These are phyloP conservation scores for Tachysurus vachellii DNA, from an alignment of 2,113 vertebrate species.

Conservation along the genomic window DNA sequence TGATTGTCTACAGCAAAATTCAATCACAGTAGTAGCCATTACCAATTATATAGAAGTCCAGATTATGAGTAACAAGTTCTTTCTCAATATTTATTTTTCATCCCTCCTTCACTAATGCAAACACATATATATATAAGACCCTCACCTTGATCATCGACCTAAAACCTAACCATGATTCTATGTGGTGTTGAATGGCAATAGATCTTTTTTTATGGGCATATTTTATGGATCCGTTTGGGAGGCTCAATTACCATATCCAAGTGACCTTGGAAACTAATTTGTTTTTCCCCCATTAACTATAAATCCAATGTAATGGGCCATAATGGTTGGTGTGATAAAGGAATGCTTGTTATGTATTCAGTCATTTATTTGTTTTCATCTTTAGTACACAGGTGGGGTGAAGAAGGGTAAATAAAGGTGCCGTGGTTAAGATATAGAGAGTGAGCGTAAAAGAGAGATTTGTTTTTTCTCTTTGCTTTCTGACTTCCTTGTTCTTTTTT, in stretches of 20 bases:
- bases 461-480: neutral
- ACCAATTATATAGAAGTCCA: neutral
- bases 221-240: conserved; percentile 70
- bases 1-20: neutral
- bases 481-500: conserved; percentile 7
- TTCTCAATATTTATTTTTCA: neutral
- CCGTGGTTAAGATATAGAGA: conserved; percentile 21
- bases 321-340: conserved; percentile 58
- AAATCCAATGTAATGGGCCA: conserved; percentile 61
- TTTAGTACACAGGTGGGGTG: conserved; percentile 21
- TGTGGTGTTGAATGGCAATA: conserved; percentile 65
- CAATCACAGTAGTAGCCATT: neutral
- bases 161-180: conserved; percentile 44
- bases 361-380: conserved; percentile 45
- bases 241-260: conserved; percentile 69
- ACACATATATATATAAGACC: conserved; percentile 11
- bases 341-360: conserved; percentile 51
- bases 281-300: conserved; percentile 69
- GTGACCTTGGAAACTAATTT: conserved; percentile 78
- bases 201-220: conserved; percentile 67
- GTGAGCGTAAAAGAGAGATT: neutral
- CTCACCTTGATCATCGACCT: conserved; percentile 20
- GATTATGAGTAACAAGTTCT: neutral
- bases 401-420: conserved; percentile 14
- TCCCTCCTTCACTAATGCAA: neutral